Evolutionary conservation across 2,888 invertebrate species (phyloP).

Genomic region (Ctenicera cuprea): DNA sequence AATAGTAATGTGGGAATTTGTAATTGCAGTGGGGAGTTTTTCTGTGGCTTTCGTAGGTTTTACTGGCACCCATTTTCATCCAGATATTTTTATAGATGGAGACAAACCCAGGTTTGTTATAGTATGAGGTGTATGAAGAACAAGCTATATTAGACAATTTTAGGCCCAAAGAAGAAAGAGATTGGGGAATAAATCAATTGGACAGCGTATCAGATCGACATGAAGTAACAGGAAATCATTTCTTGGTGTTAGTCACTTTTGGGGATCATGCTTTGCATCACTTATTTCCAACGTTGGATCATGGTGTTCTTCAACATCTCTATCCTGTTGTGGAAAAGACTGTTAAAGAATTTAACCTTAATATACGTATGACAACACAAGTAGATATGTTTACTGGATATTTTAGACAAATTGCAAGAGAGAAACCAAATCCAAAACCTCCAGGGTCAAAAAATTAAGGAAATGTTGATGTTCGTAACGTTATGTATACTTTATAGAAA

Average conservation of each 20-base stretch:
- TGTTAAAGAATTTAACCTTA: conserved; percentile 78
- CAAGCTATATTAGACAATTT: conserved; percentile 57
- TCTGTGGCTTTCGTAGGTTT: neutral
- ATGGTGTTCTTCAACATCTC: conserved; percentile 81
- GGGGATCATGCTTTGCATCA: conserved; percentile 90
- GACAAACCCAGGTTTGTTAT: neutral
- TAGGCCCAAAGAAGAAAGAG: conserved; percentile 73
- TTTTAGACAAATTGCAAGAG: conserved; percentile 77
- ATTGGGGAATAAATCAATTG: conserved; percentile 88
- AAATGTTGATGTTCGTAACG: no score
- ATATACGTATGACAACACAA: conserved; percentile 73
- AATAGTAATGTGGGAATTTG: conserved; percentile 1
- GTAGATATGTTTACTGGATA: conserved; percentile 82
- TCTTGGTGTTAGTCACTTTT: conserved; percentile 83
- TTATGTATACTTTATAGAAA: no score
- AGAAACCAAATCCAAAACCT: conserved; percentile 69
- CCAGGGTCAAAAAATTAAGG: conserved; percentile 48
- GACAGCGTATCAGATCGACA: conserved; percentile 84
- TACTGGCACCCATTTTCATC: conserved; percentile 1
- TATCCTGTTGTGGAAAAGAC: conserved; percentile 79
- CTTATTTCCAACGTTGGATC: conserved; percentile 88
- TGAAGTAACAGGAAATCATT: conserved; percentile 81
- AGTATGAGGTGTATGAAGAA: neutral
- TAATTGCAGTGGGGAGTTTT: neutral
- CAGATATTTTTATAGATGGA: conserved; percentile 11